Base-by-base conservation (phyloP, 2,797 vertebrate species). In the Ciconia nigra region DNA sequence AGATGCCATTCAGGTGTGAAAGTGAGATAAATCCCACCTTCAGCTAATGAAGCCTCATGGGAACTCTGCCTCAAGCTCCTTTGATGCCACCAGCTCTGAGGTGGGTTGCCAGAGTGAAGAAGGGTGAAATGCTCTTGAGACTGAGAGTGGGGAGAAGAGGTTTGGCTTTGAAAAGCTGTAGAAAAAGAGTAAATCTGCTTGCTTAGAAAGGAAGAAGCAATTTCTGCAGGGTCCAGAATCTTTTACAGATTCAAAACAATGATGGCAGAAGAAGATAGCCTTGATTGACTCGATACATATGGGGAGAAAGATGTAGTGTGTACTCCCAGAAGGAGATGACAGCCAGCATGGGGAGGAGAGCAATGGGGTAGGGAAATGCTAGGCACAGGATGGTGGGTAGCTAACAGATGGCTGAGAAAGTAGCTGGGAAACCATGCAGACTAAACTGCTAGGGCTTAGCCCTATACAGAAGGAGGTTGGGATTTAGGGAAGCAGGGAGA, bases 281-380 rank as follows among this genome's bases (percentile, higher is more conserved):
- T 82, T 76, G 66, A 42, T 13, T 33, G 73, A 39, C 33, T 39
- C 18, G 7, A 24, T 7, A 7, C 0, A 5, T 52, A 14, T 28
- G 4, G 22, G 33, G 39, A 25, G 17, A 66, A 69, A 42, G 29
- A 15, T 44, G 15, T 2, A 29, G n/a, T 0, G 1, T 12, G 16
- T 22, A 2, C 3, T 62, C 13, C 18, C 21, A 44, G 58, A 21
- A 76, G 58, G 41, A 70, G 21, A 31, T 5, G 51, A 20, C 5
- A 54, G 6, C 1, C 0, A 0, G 7, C 1, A 2, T 8, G 33
- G 46, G 25, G 8, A 24, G 10, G 31, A 57, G 37, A 65, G 31
- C 11, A 25, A 25, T 16, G 26, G 24, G 6, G 13, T 7, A 8
- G 11, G 61, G 20, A 71, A 51, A 46, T 37, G 11, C 3, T 22